These are phyloP conservation scores for Tetanocera ferruginea DNA, from an alignment of 2,888 invertebrate genomes.

Conservation along the genomic window DNA sequence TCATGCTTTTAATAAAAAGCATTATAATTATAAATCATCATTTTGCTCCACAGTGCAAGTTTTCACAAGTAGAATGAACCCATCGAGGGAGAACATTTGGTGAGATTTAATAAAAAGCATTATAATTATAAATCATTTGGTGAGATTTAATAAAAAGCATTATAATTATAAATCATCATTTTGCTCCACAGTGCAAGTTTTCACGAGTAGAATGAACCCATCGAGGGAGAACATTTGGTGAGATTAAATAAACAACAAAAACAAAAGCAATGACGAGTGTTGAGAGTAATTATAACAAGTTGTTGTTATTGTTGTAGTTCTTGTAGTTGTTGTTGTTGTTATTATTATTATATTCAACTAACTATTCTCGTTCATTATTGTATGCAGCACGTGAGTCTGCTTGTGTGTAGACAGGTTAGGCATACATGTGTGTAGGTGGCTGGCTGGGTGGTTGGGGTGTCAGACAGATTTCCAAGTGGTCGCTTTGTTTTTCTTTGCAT, in stretches of 20 bases:
- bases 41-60: slow-evolving; percentile 33
- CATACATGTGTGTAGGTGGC: slow-evolving; percentile 8
- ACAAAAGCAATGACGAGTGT: slow-evolving; percentile 38
- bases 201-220: slow-evolving; percentile 41
- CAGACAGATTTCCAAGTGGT: not conserved
- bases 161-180: not conserved
- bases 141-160: too few relatives aligned
- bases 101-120: slow-evolving; percentile 61
- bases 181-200: slow-evolving; percentile 33
- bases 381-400: slow-evolving; percentile 19
- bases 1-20: too few relatives aligned
- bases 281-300: slow-evolving; percentile 60
- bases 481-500: slow-evolving; percentile 36
- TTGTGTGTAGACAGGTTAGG: not conserved
- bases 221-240: slow-evolving; percentile 50
- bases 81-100: slow-evolving; percentile 48
- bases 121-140: too few relatives aligned
- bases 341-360: slow-evolving; percentile 14
- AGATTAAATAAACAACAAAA: slow-evolving; percentile 57
- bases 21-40: not conserved
- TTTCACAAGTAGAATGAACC: slow-evolving; percentile 39
- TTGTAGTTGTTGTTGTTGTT: slow-evolving; percentile 34
- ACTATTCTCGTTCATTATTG: slow-evolving; percentile 6
- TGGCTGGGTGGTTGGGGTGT: slow-evolving; percentile 40
- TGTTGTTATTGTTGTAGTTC: slow-evolving; percentile 43